Base-by-base conservation (phyloP, 2,888 invertebrate genomes). In the Drosophila nigritarsus region DNA sequence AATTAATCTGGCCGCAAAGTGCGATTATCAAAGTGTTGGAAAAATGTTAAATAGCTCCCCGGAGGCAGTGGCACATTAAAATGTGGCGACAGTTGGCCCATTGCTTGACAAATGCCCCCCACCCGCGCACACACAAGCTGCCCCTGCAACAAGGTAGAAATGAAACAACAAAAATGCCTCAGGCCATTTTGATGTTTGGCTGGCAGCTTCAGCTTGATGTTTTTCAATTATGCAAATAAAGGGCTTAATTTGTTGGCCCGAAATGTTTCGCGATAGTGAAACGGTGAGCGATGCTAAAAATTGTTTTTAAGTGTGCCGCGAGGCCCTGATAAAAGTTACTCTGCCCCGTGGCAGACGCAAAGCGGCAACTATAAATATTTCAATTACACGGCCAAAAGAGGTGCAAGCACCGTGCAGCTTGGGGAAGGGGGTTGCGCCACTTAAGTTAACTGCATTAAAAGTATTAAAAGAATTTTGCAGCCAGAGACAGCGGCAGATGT, bases 221-320 rank as follows among this genome's bases (percentile, higher is more conserved):
- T 89, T 89, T 91, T 87, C 90, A 91, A 87, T 91, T 91, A 91
- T 91, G 91, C 91, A 91, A 91, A 91, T 91, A 85, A 86, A 84
- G 87, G 90, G 86, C 89, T 91, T 87, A 91, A 89, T 82, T 87
- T 87, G 84, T 81, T 82, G 83, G 82, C 74, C 64, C 45, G 45
- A 71, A 66, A 64, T 74, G 63, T 66, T 40, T 3, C 8, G 40
- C 18, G 53, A n/a, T 48, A 20, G n/a, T 29, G 49, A 54, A 55
- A 30, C 49, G 38, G 3, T 30, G 32, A n/a, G 20, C 42, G 50
- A 60, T 58, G 68, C 68, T 78, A 75, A 68, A 82, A 86, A 88
- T 86, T 83, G 86, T 88, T 86, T 85, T 86, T 80, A 86, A 86
- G 82, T 84, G 83, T 75, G 70, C 82, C 85, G 73, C 61, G 66